Conservation (phyloP, 2,888 invertebrate genomes). For the Vesta saturnalis region DNA sequence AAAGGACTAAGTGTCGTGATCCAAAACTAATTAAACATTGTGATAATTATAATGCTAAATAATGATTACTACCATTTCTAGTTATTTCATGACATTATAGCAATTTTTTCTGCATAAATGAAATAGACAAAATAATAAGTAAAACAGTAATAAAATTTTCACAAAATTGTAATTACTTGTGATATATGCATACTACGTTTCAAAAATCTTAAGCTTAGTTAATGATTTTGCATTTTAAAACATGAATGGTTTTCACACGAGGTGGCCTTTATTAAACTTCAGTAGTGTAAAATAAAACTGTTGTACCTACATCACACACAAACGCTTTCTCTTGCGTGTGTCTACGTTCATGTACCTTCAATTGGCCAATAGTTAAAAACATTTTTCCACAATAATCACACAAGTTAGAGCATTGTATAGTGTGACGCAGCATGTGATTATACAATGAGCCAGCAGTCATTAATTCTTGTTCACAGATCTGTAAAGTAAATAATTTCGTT, state of each 20-base stretch:
- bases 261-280: not conserved
- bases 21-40: too few relatives aligned
- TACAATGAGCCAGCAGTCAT: conserved; percentile 56
- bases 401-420: conserved; percentile 51
- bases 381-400: conserved; percentile 57
- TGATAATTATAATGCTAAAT: too few relatives aligned
- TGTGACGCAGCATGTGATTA: conserved; percentile 55
- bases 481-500: conserved; percentile 21
- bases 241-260: not conserved
- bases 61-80: too few relatives aligned
- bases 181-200: too few relatives aligned
- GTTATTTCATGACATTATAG: too few relatives aligned
- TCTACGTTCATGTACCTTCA: conserved; percentile 56
- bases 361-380: conserved; percentile 54
- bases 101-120: too few relatives aligned
- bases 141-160: too few relatives aligned
- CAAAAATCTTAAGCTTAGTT: too few relatives aligned
- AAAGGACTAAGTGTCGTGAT: too few relatives aligned
- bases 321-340: conserved; percentile 57
- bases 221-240: not conserved
- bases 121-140: too few relatives aligned
- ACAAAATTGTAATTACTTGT: too few relatives aligned
- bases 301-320: conserved; percentile 53
- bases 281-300: not conserved
- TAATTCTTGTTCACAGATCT: conserved; percentile 52